These are phyloP conservation scores for Drosophila asahinai DNA, from an alignment of 1,140 invertebrate genomes.

Conservation along the genomic window DNA sequence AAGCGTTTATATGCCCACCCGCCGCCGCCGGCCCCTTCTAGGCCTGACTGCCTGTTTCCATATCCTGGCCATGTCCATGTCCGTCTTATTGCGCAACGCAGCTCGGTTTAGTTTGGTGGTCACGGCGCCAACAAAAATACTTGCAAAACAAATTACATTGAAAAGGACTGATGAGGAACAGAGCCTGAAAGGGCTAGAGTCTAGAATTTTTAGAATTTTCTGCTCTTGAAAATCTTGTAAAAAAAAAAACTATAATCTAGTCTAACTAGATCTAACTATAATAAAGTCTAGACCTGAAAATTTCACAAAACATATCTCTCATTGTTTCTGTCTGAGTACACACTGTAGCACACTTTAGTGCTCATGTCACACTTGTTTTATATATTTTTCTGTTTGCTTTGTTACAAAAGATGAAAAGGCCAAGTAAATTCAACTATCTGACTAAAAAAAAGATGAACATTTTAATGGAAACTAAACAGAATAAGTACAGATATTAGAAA, in stretches of 20 bases:
- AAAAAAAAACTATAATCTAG: neutral
- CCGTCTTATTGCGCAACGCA: slow-evolving; percentile 33
- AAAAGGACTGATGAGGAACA: too few relatives aligned
- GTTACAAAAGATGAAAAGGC: neutral
- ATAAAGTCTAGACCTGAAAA: neutral
- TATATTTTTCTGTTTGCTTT: neutral
- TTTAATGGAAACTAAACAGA: too few relatives aligned
- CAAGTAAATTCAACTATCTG: too few relatives aligned
- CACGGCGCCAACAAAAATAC: too few relatives aligned
- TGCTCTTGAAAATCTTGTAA: neutral
- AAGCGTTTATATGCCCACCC: slow-evolving; percentile 70
- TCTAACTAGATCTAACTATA: too few relatives aligned
- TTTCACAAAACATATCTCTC: slow-evolving; percentile 1
- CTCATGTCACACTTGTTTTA: neutral
- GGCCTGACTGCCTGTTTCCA: slow-evolving; percentile 28
- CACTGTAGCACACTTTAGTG: neutral
- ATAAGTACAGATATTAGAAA: too few relatives aligned
- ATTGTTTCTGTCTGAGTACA: too few relatives aligned
- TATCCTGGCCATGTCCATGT: slow-evolving; percentile 19
- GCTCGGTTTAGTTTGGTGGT: slow-evolving; percentile 24
- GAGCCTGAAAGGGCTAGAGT: too few relatives aligned
- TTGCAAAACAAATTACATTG: too few relatives aligned
- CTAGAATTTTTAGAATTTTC: too few relatives aligned
- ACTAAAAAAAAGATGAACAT: too few relatives aligned
- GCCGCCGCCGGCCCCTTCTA: slow-evolving; percentile 24